Conservation (phyloP, 64 coral and sea anemone species). For the Hydrozoanthus tunicans region DNA sequence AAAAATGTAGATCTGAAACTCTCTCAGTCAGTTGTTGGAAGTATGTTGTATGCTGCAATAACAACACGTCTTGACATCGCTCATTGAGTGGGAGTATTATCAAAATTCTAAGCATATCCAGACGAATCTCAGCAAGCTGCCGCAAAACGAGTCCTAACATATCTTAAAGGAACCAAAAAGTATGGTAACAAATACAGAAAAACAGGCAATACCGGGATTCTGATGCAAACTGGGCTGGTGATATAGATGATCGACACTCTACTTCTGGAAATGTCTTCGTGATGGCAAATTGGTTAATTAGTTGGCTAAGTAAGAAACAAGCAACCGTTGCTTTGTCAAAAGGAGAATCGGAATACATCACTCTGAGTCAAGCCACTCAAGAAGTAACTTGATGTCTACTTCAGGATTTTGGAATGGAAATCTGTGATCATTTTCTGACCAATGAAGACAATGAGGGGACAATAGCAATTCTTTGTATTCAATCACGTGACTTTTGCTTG, state of each 20-base stretch:
- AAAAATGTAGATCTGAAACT: background rate
- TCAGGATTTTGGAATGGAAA: too few relatives aligned
- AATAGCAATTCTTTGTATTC: too few relatives aligned
- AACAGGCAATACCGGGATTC: background rate
- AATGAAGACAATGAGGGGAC: too few relatives aligned
- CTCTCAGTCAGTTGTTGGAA: background rate
- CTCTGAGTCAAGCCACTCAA: too few relatives aligned
- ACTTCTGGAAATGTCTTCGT: constrained; percentile 59
- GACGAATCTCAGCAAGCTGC: constrained; percentile 49
- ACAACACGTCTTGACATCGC: constrained; percentile 32
- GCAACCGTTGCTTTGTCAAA: constrained; percentile 47
- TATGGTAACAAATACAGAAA: background rate
- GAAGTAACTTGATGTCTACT: too few relatives aligned
- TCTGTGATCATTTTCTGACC: too few relatives aligned
- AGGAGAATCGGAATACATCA: constrained; percentile 15
- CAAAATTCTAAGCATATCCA: constrained; percentile 29
- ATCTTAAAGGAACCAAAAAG: constrained; percentile 58
- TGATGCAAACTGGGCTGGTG: constrained; percentile 60
- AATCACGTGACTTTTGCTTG: too few relatives aligned
- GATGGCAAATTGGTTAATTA: constrained; percentile 44
- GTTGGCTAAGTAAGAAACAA: constrained; percentile 61
- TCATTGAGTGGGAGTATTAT: constrained; percentile 13
- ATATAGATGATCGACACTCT: constrained; percentile 61
- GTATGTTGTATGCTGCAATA: constrained; percentile 34
- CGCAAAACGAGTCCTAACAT: constrained; percentile 57